Conservation (phyloP, 2,888 invertebrate species). For the Heliconius ethilla region DNA sequence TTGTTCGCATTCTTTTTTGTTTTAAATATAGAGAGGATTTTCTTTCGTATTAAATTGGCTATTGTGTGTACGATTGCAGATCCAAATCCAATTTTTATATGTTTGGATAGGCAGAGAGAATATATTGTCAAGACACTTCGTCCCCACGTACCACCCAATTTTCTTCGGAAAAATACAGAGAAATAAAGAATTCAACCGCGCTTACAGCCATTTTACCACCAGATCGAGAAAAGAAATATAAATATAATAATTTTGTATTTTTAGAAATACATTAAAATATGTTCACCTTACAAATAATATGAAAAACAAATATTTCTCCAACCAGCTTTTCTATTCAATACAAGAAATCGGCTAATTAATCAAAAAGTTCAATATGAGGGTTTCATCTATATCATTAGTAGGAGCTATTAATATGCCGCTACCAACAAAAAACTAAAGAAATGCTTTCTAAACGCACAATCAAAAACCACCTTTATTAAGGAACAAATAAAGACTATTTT, state of each 20-base stretch:
- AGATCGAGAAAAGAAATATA: too few relatives aligned
- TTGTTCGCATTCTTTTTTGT: background rate
- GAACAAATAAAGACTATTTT: conserved; percentile 35
- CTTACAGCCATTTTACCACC: too few relatives aligned
- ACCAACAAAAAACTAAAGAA: conserved; percentile 36
- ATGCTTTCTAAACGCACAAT: conserved; percentile 12
- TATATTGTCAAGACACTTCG: too few relatives aligned
- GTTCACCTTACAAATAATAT: background rate
- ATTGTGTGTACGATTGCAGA: background rate
- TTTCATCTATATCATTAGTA: conserved; percentile 63
- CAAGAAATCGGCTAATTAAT: conserved; percentile 59
- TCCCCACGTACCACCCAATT: too few relatives aligned
- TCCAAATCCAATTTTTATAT: background rate
- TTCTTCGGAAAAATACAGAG: too few relatives aligned
- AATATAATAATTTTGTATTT: too few relatives aligned
- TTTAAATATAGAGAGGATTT: background rate
- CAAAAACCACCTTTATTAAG: conserved; percentile 12
- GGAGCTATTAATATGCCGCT: conserved; percentile 54
- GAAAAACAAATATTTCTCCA: conserved; percentile 23
- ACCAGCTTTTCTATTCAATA: conserved; percentile 43
- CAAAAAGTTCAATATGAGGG: conserved; percentile 57
- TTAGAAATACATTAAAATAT: too few relatives aligned
- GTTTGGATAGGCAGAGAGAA: too few relatives aligned
- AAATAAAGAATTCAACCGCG: too few relatives aligned
- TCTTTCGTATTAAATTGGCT: background rate